A percentile compares a stretch with the other conserved stretches of the same genome.
These are phyloP conservation scores for Patagioenas fasciata DNA, from an alignment of 2,113 vertebrate species.

Conservation along the genomic window DNA sequence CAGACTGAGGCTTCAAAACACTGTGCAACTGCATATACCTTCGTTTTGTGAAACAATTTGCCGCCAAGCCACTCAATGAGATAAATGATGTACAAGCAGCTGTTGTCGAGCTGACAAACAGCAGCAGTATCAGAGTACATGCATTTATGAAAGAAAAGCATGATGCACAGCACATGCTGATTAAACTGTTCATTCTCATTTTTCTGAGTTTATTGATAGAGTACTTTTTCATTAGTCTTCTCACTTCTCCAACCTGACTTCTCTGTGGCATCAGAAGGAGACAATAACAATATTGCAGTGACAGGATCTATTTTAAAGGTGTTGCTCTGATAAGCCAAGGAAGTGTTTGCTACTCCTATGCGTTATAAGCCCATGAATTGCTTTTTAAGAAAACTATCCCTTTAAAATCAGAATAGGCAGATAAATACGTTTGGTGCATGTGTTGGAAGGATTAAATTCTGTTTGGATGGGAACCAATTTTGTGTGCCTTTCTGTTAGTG, in stretches of 20 bases:
- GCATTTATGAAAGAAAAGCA: background rate
- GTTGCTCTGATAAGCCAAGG: background rate
- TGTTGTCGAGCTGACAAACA: background rate
- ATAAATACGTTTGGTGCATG: background rate
- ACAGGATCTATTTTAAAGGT: background rate
- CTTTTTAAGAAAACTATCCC: background rate
- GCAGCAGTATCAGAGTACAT: background rate
- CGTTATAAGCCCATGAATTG: background rate
- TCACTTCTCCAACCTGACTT: background rate
- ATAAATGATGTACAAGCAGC: background rate
- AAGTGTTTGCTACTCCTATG: background rate
- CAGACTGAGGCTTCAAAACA: background rate
- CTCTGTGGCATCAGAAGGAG: background rate
- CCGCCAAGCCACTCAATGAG: background rate
- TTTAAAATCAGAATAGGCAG: background rate
- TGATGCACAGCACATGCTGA: background rate
- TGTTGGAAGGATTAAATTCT: background rate
- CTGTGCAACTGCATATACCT: background rate
- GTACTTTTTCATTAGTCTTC: background rate
- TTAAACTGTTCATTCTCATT: background rate
- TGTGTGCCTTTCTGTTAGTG: background rate
- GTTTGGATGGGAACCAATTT: background rate
- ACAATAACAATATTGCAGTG: background rate
- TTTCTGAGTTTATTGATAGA: background rate
- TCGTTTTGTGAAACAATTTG: background rate